These are phyloP conservation scores for Macrotrachela quadricornifera DNA, from an alignment of 1,140 invertebrate genomes.

Conservation along the genomic window DNA sequence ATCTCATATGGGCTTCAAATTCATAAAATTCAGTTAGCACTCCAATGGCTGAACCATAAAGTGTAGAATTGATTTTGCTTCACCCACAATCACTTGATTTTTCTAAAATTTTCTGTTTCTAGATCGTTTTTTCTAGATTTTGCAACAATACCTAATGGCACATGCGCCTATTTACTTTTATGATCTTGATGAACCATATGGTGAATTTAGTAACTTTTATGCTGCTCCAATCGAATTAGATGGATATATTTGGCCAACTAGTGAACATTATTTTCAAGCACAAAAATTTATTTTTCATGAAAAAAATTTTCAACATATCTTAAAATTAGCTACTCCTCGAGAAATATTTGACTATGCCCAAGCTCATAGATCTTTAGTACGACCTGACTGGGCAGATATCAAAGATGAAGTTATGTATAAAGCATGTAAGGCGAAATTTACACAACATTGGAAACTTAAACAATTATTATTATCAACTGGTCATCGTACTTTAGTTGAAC, in stretches of 20 bases:
- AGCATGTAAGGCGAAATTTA: constrained; percentile 1
- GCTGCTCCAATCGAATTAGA: neutral
- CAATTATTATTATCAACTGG: neutral
- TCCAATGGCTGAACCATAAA: no score
- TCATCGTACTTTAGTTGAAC: neutral
- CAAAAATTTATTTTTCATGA: constrained; percentile 1
- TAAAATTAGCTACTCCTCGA: neutral
- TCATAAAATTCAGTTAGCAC: no score
- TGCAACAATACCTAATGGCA: no score
- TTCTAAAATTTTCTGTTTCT: no score
- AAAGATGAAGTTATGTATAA: constrained; percentile 2
- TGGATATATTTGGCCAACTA: constrained; percentile 1
- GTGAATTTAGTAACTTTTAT: constrained; percentile 5
- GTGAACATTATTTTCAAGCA: constrained; percentile 7
- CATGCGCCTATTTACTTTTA: no score
- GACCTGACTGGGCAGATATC: constrained; percentile 4
- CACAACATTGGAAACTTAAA: neutral
- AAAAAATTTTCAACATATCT: neutral
- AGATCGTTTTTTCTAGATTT: no score
- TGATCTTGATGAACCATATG: neutral
- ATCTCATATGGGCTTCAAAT: no score
- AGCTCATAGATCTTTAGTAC: neutral
- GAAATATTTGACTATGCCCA: neutral
- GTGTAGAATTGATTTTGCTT: no score
- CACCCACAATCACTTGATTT: no score